phyloP scores from a whole-genome alignment of 1,140 invertebrate genomes.

The Octopus bimaculoides region DNA sequence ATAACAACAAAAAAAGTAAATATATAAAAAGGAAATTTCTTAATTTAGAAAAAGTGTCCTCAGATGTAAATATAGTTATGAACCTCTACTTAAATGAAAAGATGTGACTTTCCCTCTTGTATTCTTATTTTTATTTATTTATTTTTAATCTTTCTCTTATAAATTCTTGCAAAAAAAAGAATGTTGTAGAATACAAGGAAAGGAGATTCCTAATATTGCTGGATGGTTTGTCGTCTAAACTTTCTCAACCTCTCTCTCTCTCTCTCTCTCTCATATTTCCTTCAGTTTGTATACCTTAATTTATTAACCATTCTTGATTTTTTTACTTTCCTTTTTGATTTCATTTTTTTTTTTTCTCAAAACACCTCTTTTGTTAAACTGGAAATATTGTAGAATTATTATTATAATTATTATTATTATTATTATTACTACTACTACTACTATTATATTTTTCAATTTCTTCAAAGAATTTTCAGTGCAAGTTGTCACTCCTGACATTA shows the following conservation, averaged over 20 bases:
- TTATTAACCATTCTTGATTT: not conserved
- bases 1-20: too few species aligned
- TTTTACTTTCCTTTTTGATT: not conserved
- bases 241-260: not conserved
- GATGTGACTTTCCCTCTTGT: not conserved
- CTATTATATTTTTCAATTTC: too few species aligned
- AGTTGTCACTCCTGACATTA: conserved; percentile 6
- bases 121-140: not conserved
- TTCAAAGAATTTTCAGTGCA: conserved; percentile 1
- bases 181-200: conserved; percentile 5
- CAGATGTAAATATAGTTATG: too few species aligned
- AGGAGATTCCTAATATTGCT: not conserved
- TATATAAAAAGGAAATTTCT: too few species aligned
- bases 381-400: too few species aligned
- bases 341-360: not conserved
- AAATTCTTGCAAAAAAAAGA: not conserved
- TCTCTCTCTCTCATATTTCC: not conserved
- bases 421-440: too few species aligned
- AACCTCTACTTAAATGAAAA: too few species aligned
- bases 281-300: not conserved
- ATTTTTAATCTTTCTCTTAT: not conserved
- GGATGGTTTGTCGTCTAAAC: conserved; percentile 8
- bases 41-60: too few species aligned
- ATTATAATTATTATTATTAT: too few species aligned
- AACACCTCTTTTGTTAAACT: too few species aligned